These are phyloP conservation scores for human (Homo sapiens) DNA, from an alignment of 2,113 vertebrate species.

Conservation along the genomic window GRCh38 chr18:1348501-1349000, in stretches of 20 bases:
- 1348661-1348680: neutral
- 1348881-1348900: neutral
- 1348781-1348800: neutral
- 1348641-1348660: neutral
- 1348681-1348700: neutral
- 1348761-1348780: neutral
- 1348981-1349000: neutral
- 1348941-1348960: neutral
- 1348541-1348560: neutral
- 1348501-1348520: neutral
- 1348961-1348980: neutral
- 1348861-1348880: neutral
- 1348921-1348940: neutral
- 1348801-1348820: neutral
- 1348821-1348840: neutral
- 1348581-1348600: neutral
- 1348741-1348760: constrained; percentile 13
- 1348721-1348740: neutral
- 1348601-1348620: neutral
- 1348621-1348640: neutral
- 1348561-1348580: neutral
- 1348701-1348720: neutral
- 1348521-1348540: neutral
- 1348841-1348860: neutral
- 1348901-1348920: neutral